A percentile compares a stretch with the other conserved stretches of the same genome.
Conservation (phyloP, 2,113 vertebrate species). For the Phodopus roborovskii region DNA sequence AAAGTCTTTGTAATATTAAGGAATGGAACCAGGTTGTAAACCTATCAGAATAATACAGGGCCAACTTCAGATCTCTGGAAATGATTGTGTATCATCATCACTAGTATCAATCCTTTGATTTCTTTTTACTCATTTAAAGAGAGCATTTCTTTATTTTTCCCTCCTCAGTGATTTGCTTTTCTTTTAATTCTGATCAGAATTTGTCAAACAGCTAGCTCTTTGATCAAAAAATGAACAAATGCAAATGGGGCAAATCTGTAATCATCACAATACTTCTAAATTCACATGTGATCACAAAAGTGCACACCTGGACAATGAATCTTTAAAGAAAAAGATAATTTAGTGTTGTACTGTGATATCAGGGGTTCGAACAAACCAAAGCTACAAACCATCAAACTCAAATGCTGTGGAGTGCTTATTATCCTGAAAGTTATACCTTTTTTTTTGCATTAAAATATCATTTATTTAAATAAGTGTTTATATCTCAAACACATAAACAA, state of each 20-base stretch:
- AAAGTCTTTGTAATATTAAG: neutral
- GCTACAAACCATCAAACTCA: neutral
- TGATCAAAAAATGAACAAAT: neutral
- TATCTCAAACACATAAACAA: neutral
- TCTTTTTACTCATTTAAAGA: neutral
- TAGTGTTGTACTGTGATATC: neutral
- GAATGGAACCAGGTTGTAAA: neutral
- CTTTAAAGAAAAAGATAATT: conserved; percentile 23
- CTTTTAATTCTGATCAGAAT: neutral
- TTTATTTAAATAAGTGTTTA: conserved; percentile 39
- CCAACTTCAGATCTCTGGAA: neutral
- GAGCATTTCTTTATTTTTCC: neutral
- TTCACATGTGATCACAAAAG: neutral
- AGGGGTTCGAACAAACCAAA: neutral
- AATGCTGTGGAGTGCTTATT: neutral
- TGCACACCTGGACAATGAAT: neutral
- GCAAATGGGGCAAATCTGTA: neutral
- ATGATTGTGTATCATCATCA: neutral
- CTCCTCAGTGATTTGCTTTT: neutral
- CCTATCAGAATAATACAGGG: neutral
- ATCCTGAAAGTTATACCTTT: neutral
- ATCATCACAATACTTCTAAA: conserved; percentile 25
- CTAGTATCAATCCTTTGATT: neutral
- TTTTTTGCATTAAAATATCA: neutral
- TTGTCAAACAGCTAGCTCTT: neutral